Conservation (phyloP, 2,888 invertebrate genomes). For the Arge pagana region DNA sequence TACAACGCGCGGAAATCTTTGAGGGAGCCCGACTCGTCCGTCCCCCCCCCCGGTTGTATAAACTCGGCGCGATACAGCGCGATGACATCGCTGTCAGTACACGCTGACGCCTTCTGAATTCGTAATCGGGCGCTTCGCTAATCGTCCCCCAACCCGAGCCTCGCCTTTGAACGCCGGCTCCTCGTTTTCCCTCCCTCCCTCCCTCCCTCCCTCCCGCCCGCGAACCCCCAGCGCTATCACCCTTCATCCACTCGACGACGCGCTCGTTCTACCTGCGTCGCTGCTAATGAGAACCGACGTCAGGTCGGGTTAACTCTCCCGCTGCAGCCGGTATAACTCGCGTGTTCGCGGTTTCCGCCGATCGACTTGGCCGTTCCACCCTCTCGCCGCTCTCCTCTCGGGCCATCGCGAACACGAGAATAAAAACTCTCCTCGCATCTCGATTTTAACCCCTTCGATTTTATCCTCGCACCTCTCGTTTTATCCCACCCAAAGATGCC, state of each 20-base stretch:
- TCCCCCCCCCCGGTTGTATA: constrained; percentile 3
- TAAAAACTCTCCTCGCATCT: too few species aligned
- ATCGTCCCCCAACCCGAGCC: constrained; percentile 30
- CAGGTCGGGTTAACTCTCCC: constrained; percentile 5
- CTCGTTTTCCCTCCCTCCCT: constrained; percentile 21
- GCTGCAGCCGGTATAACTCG: constrained; percentile 3
- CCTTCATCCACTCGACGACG: constrained; percentile 2
- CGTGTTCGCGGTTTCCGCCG: not conserved
- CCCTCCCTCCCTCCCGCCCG: not conserved
- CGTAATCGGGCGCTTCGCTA: constrained; percentile 21
- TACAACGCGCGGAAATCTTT: too few species aligned
- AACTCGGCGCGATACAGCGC: constrained; percentile 13
- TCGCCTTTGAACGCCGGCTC: constrained; percentile 27
- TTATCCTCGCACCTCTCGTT: too few species aligned
- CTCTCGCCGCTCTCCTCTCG: not conserved
- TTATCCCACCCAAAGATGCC: too few species aligned
- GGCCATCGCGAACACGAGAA: too few species aligned
- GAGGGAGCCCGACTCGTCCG: too few species aligned
- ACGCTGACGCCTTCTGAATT: constrained; percentile 25
- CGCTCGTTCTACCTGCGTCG: constrained; percentile 11
- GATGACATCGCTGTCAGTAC: constrained; percentile 21
- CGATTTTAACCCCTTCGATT: too few species aligned
- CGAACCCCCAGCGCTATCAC: constrained; percentile 24
- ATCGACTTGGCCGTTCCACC: not conserved
- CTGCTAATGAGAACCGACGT: constrained; percentile 24